Conservation (phyloP, 2,888 invertebrate genomes). For the Onthophagus sagittarius region DNA sequence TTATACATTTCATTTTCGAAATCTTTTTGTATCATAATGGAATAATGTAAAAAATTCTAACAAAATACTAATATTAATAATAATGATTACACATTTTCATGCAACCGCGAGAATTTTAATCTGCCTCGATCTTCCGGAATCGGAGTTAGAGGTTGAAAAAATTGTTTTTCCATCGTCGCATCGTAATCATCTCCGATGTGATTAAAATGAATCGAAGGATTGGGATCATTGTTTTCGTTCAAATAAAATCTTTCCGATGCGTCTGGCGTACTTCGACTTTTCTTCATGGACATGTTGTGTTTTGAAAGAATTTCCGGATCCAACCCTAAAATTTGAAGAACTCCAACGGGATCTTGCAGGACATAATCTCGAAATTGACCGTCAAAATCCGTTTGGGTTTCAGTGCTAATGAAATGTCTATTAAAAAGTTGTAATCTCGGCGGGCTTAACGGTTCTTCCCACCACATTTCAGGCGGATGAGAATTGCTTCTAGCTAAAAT, state of each 20-base stretch:
- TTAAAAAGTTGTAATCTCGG: conserved; percentile 29
- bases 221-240: neutral
- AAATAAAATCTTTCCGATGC: conserved; percentile 8
- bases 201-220: neutral
- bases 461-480: conserved; percentile 80
- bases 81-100: neutral
- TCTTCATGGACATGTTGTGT: conserved; percentile 27
- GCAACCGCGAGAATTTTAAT: neutral
- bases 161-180: neutral
- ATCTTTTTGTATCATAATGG: neutral
- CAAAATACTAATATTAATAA: too few species aligned
- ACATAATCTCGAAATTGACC: conserved; percentile 63
- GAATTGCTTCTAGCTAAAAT: conserved; percentile 74
- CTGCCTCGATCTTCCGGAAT: neutral
- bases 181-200: neutral
- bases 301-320: conserved; percentile 53
- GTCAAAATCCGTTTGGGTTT: conserved; percentile 63
- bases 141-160: neutral
- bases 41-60: neutral
- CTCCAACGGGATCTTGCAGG: conserved; percentile 68
- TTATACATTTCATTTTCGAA: neutral
- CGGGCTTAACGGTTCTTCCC: conserved; percentile 53
- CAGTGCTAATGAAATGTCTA: conserved; percentile 37
- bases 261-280: conserved; percentile 30
- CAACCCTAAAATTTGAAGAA: conserved; percentile 69